Conservation (phyloP, 2,888 invertebrate species). For the Autographa gamma region DNA sequence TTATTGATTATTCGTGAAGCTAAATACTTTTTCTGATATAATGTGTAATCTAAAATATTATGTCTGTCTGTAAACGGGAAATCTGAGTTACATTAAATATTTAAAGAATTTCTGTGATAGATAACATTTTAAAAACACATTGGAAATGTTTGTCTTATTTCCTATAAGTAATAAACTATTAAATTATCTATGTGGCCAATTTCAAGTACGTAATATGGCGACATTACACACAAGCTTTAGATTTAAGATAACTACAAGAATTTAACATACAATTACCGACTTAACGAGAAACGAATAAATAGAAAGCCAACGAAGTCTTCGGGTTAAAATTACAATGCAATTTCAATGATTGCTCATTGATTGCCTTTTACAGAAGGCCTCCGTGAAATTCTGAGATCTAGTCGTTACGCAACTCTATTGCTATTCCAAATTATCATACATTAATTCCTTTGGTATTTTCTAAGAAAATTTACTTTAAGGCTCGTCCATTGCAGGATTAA, state of each 20-base stretch:
- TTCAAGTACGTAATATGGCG: too few species aligned
- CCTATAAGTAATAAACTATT: too few species aligned
- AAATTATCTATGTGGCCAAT: too few species aligned
- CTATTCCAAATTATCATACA: constrained; percentile 20
- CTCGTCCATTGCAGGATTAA: background rate
- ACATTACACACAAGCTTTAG: background rate
- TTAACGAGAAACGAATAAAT: background rate
- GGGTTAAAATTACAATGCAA: constrained; percentile 42
- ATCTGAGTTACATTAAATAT: too few species aligned
- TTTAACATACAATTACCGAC: background rate
- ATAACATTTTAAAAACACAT: too few species aligned
- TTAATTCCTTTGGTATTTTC: constrained; percentile 12
- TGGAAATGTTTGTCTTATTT: too few species aligned
- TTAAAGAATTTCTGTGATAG: too few species aligned
- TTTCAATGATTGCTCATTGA: constrained; percentile 22
- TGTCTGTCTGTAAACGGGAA: too few species aligned
- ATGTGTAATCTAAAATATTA: too few species aligned
- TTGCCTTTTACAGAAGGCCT: constrained; percentile 21
- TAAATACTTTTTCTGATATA: too few species aligned
- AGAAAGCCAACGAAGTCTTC: constrained; percentile 1
- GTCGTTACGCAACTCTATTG: constrained; percentile 20
- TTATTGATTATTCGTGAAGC: background rate
- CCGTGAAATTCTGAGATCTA: background rate
- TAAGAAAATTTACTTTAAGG: background rate
- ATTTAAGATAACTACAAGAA: background rate